A percentile compares a stretch with the other conserved stretches of the same genome.
phyloP scores from a whole-genome alignment of 2,113 vertebrate species.

The Trichechus manatus region DNA sequence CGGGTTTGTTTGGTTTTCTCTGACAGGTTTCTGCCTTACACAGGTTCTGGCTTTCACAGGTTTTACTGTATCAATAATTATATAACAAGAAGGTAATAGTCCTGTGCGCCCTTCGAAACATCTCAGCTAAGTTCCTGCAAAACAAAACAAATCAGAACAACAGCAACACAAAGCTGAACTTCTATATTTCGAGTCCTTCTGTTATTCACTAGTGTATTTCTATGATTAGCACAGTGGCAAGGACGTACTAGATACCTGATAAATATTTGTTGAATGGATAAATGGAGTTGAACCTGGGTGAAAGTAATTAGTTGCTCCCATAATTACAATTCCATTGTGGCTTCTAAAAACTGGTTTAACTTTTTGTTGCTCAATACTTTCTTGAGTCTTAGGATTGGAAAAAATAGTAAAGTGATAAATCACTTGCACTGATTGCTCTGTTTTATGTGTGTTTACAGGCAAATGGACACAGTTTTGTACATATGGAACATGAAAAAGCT shows the following conservation, averaged over 20 bases:
- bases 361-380: neutral
- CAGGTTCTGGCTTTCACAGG: neutral
- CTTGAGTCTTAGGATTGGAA: neutral
- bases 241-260: neutral
- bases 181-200: neutral
- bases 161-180: neutral
- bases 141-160: neutral
- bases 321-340: conserved; percentile 5
- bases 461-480: conserved; percentile 99
- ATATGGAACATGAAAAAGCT: conserved; percentile 99
- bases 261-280: conserved; percentile 13
- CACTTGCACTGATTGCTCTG: conserved; percentile 46
- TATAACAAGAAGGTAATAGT: neutral
- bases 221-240: neutral
- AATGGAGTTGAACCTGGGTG: neutral
- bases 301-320: neutral
- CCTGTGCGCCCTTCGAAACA: neutral
- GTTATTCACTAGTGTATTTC: neutral
- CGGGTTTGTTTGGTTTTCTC: too few species aligned
- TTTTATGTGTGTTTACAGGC: conserved; percentile 94
- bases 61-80: neutral
- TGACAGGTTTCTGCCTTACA: too few species aligned
- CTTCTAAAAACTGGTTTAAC: neutral
- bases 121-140: neutral
- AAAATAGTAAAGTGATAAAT: neutral